These are phyloP conservation scores for Nasua narica DNA, from an alignment of 2,797 vertebrate genomes.

Conservation along the genomic window DNA sequence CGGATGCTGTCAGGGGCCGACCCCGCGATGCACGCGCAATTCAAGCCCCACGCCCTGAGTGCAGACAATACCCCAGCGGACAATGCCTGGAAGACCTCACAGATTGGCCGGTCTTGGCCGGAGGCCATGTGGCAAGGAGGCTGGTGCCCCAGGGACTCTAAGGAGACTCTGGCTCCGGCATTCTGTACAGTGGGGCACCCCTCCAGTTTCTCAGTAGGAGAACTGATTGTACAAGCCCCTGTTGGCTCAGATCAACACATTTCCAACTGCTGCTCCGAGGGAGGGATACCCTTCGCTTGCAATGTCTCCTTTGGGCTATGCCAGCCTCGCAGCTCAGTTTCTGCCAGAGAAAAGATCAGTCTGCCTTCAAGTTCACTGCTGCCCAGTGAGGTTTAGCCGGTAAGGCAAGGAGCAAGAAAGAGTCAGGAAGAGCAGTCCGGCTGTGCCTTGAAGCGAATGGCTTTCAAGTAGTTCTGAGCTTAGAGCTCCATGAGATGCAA, in stretches of 20 bases:
- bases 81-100: background rate
- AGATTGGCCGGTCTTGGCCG: background rate
- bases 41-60: background rate
- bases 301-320: background rate
- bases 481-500: background rate
- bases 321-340: background rate
- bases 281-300: background rate
- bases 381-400: background rate
- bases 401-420: background rate
- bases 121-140: background rate
- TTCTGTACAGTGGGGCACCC: background rate
- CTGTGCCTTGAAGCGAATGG: background rate
- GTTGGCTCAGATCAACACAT: constrained; percentile 18
- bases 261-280: background rate
- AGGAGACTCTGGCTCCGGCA: background rate
- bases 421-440: background rate
- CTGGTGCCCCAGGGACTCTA: background rate
- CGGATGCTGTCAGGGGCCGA: background rate
- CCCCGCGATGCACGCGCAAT: background rate
- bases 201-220: constrained; percentile 34
- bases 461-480: constrained; percentile 36
- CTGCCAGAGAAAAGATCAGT: constrained; percentile 15
- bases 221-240: constrained; percentile 28
- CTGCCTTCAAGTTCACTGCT: background rate
- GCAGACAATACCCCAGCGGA: background rate